Evolutionary conservation across 2,797 vertebrate species (phyloP), one percentile per base, ranked within the genome.

Genomic region (Alca torda): DNA sequence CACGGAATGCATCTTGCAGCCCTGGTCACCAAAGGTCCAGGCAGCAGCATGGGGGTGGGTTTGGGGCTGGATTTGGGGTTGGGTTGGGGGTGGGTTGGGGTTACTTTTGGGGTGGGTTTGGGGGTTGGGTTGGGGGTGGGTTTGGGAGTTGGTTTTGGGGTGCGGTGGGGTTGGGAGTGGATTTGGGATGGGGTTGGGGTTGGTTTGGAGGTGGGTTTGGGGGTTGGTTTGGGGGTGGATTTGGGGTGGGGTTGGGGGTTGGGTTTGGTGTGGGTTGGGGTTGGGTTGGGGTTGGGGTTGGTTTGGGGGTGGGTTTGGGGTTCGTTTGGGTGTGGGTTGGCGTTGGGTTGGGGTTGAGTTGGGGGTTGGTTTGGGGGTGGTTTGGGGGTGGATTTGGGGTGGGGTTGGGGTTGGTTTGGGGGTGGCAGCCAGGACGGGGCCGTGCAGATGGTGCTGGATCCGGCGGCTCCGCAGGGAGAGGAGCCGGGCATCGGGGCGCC

Each of bases 381-480:
- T 31, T 54, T 30, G 51, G 25, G 25, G 50, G 25, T 19, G 45
- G 30, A 21, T 59, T 70, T 26, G 1, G 2, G 28, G 25, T 17
- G 10, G 35, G 19, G 21, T 57, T 13, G 57, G 57, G n/a, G 15
- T 23, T 19, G 43, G 37, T 24, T 64, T 70, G 30, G 2, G 2
- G 21, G 43, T 21, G 37, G 28, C 43, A 75, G 37, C 37, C 1
- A 2, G 12, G 64, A 45, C 16, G 28, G 33, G 25, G 43, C 50
- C 1, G 4, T 17, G 41, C 3, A 8, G 39, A 10, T 0, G 3
- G 13, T 8, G 73, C 54, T 45, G 74, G 51, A 35, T 70, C 50
- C 35, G 24, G 18, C 37, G 0, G 0, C 43, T 50, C 28, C 1
- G 4, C 6, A 6, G 20, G 63, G 37, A n/a, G 33, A 45, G 51